phyloP scores from a whole-genome alignment of 2,113 vertebrate species.

The Albula goreensis region DNA sequence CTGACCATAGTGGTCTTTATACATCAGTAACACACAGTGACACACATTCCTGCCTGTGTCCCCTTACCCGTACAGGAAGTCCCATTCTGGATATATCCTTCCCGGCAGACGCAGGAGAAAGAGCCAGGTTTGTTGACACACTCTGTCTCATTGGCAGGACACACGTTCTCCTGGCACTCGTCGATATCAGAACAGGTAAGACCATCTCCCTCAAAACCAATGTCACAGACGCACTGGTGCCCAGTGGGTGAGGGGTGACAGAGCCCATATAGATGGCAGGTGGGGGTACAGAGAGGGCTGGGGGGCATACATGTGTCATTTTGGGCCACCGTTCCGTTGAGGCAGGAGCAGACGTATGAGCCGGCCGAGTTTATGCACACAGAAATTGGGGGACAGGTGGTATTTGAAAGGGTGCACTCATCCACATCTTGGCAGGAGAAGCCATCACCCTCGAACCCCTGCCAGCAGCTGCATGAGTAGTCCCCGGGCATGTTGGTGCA shows the following conservation, averaged over 20 bases:
- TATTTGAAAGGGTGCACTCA: constrained; percentile 64
- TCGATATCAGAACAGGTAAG: constrained; percentile 69
- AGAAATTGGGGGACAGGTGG: constrained; percentile 59
- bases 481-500: constrained; percentile 68
- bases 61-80: constrained; percentile 66
- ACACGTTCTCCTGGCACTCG: constrained; percentile 69
- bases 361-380: constrained; percentile 74
- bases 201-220: constrained; percentile 69
- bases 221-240: constrained; percentile 75
- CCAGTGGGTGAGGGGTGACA: constrained; percentile 67
- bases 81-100: constrained; percentile 62
- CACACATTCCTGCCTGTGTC: constrained; percentile 14
- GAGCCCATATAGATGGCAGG: constrained; percentile 66
- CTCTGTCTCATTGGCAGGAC: constrained; percentile 64
- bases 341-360: constrained; percentile 73
- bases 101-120: constrained; percentile 69
- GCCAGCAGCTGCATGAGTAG: constrained; percentile 67
- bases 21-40: constrained; percentile 13
- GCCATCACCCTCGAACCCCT: constrained; percentile 71
- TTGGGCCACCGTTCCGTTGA: constrained; percentile 68
- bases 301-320: constrained; percentile 64
- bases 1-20: neutral
- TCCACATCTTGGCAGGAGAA: constrained; percentile 69
- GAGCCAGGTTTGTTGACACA: constrained; percentile 73
- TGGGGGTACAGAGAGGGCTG: constrained; percentile 59